These are phyloP conservation scores for Lamproptera curius DNA, from an alignment of 2,888 invertebrate genomes.

Conservation along the genomic window DNA sequence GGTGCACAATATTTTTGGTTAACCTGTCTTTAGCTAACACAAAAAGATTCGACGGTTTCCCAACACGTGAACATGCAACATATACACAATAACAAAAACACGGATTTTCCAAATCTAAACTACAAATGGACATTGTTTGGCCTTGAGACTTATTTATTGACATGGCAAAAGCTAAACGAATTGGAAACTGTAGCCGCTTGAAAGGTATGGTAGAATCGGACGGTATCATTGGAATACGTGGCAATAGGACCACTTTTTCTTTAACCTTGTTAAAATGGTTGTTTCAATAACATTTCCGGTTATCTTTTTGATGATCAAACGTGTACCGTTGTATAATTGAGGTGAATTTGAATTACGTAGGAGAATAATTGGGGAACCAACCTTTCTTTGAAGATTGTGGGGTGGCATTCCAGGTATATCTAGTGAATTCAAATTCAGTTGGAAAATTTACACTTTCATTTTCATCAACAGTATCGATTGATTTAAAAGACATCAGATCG, in stretches of 20 bases:
- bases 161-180: no score
- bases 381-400: slow-evolving; percentile 25
- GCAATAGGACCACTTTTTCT: not conserved
- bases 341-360: no score
- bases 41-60: slow-evolving; percentile 30
- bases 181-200: slow-evolving; percentile 30
- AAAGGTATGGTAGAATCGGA: no score
- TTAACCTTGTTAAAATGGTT: slow-evolving; percentile 6
- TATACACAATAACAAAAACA: slow-evolving; percentile 45
- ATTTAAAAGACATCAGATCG: no score
- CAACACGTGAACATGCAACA: slow-evolving; percentile 37
- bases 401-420: slow-evolving; percentile 23
- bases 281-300: slow-evolving; percentile 10
- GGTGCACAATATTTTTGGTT: slow-evolving; percentile 33
- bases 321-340: slow-evolving; percentile 12
- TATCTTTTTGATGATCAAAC: no score
- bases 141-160: slow-evolving; percentile 26
- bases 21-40: slow-evolving; percentile 29
- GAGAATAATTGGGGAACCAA: slow-evolving; percentile 25
- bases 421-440: slow-evolving; percentile 28
- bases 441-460: no score
- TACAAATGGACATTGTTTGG: slow-evolving; percentile 8
- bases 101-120: slow-evolving; percentile 33
- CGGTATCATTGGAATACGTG: not conserved
- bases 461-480: not conserved